phyloP scores from a whole-genome alignment of 1,140 invertebrate genomes.

The Ylistrum balloti region DNA sequence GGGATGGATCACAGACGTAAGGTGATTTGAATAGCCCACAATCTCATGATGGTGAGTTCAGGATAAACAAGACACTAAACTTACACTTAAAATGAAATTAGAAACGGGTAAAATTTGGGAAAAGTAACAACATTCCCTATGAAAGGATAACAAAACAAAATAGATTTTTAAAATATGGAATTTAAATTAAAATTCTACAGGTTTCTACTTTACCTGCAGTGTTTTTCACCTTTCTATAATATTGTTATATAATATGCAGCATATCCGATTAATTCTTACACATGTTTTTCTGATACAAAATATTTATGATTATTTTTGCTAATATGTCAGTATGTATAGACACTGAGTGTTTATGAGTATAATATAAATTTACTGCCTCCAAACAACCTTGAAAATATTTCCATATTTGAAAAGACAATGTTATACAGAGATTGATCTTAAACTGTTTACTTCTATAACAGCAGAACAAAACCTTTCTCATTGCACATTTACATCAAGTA shows the following conservation, averaged over 20 bases:
- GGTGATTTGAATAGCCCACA: no score
- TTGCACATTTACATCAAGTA: not conserved
- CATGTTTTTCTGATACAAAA: not conserved
- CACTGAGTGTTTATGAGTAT: not conserved
- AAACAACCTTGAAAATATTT: not conserved
- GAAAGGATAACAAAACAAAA: constrained; percentile 36
- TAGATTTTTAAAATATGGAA: not conserved
- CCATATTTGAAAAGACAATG: not conserved
- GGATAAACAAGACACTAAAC: no score
- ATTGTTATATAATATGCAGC: no score
- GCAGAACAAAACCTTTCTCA: not conserved
- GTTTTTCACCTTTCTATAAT: not conserved
- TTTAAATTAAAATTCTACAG: constrained; percentile 30
- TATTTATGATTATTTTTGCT: not conserved
- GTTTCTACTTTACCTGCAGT: not conserved
- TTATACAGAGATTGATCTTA: no score
- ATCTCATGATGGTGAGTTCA: no score
- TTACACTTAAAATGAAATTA: not conserved
- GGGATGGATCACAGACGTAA: no score
- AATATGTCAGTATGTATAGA: not conserved
- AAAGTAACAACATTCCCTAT: constrained; percentile 28
- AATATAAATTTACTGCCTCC: not conserved
- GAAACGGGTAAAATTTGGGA: constrained; percentile 10
- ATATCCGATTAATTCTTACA: no score
- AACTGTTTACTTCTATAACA: not conserved